Evolutionary conservation across 2,113 vertebrate species (phyloP).

Genomic region (Herpailurus yagouaroundi): DNA sequence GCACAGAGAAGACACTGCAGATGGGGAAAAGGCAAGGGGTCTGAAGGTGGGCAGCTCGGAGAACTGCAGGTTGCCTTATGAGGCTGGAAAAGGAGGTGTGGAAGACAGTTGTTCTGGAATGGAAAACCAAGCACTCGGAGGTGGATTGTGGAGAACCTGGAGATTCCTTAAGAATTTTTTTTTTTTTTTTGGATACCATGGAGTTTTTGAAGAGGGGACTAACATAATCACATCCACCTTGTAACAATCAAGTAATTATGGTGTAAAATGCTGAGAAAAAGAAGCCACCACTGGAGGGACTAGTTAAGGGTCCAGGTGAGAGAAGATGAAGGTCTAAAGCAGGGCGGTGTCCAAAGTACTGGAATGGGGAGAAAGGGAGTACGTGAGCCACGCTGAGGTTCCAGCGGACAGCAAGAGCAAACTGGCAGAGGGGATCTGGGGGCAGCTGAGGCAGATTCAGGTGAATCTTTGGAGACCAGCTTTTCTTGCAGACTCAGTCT

Average conservation of each 20-base stretch:
- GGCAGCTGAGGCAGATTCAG: background rate
- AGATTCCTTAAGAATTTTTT: background rate
- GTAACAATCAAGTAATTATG: background rate
- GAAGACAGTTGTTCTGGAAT: background rate
- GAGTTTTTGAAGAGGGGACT: background rate
- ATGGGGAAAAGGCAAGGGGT: background rate
- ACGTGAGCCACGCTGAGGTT: rapidly evolving
- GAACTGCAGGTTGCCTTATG: background rate
- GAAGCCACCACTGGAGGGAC: background rate
- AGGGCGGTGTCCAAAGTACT: background rate
- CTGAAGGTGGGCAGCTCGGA: background rate
- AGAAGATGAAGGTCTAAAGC: background rate
- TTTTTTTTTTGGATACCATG: background rate
- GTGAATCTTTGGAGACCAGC: background rate
- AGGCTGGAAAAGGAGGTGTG: background rate
- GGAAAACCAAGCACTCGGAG: background rate
- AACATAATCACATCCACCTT: background rate
- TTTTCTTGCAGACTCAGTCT: background rate
- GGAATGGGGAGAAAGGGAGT: background rate
- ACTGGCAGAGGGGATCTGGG: background rate
- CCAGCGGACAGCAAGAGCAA: background rate
- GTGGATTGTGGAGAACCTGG: background rate
- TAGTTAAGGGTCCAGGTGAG: background rate
- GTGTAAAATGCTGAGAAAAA: background rate
- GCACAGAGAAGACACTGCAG: background rate